Evolutionary conservation across 92 coral and sea anemone species (phyloP).

Genomic region (Parazoanthus darwini): DNA sequence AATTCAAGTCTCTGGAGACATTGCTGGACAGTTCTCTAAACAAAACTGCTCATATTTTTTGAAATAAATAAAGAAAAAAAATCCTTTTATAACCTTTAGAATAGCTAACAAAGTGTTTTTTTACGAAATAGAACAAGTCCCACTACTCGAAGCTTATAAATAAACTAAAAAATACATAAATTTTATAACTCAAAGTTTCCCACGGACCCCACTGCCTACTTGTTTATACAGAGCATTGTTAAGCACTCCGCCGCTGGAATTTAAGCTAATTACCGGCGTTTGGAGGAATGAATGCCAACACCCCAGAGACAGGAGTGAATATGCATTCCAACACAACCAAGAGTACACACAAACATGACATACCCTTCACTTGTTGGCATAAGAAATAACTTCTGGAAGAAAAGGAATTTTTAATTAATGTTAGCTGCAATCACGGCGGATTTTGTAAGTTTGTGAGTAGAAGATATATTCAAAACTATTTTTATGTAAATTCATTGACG

Average conservation of each 20-base stretch:
- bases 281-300: conserved; percentile 19
- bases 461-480: no score
- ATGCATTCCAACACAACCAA: conserved; percentile 36
- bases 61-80: neutral
- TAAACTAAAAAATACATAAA: neutral
- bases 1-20: conserved; percentile 10
- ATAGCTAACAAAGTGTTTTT: neutral
- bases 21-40: conserved; percentile 1
- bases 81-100: neutral
- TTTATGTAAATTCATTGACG: no score
- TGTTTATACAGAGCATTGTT: conserved; percentile 36
- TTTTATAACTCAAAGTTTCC: conserved; percentile 9
- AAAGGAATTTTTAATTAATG: neutral
- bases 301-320: neutral
- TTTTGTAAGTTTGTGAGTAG: neutral
- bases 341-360: conserved; percentile 14
- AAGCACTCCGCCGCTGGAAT: conserved; percentile 36
- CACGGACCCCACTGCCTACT: conserved; percentile 28
- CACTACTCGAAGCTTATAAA: conserved; percentile 1
- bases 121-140: neutral
- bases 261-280: conserved; percentile 24
- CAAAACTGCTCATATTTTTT: neutral
- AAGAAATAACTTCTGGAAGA: conserved; percentile 12
- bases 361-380: neutral
- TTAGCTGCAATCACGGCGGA: neutral